Conservation (phyloP, 2,888 invertebrate species). For the Apoda limacodes region DNA sequence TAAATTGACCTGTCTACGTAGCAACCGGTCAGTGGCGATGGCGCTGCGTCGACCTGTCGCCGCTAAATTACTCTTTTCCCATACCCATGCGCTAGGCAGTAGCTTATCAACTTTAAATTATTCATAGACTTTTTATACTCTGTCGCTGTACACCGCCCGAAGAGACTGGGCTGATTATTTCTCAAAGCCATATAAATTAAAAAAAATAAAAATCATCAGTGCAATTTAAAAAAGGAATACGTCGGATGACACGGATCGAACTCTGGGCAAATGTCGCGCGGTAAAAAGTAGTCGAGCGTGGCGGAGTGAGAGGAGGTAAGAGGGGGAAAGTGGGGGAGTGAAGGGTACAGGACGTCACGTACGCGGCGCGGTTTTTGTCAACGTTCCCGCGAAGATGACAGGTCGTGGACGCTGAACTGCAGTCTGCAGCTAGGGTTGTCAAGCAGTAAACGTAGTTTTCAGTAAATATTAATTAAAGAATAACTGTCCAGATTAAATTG, state of each 20-base stretch:
- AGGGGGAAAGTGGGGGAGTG: conserved; percentile 19
- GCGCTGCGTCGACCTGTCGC: conserved; percentile 55
- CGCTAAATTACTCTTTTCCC: conserved; percentile 64
- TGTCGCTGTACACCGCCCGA: conserved; percentile 61
- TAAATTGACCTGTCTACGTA: conserved; percentile 67
- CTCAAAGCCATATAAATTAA: conserved; percentile 62
- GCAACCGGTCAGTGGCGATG: too few relatives aligned
- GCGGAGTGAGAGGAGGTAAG: conserved; percentile 27
- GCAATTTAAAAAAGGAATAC: conserved; percentile 69
- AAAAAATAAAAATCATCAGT: conserved; percentile 53
- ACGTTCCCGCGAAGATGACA: conserved; percentile 69
- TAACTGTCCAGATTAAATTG: neutral
- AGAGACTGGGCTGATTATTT: conserved; percentile 38
- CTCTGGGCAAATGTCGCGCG: conserved; percentile 70
- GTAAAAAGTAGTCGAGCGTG: conserved; percentile 65
- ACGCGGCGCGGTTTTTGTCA: conserved; percentile 68
- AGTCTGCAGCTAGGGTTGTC: conserved; percentile 19
- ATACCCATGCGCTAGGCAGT: conserved; percentile 68
- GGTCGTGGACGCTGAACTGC: conserved; percentile 61
- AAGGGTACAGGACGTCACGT: conserved; percentile 61
- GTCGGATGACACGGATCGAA: conserved; percentile 70
- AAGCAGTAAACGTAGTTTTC: conserved; percentile 39
- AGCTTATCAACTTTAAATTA: conserved; percentile 61
- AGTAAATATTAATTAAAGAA: conserved; percentile 22
- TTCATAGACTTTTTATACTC: conserved; percentile 66